Conservation (phyloP, 53 echinoderm and acorn worm genomes). For the Actinopyga echinites region DNA sequence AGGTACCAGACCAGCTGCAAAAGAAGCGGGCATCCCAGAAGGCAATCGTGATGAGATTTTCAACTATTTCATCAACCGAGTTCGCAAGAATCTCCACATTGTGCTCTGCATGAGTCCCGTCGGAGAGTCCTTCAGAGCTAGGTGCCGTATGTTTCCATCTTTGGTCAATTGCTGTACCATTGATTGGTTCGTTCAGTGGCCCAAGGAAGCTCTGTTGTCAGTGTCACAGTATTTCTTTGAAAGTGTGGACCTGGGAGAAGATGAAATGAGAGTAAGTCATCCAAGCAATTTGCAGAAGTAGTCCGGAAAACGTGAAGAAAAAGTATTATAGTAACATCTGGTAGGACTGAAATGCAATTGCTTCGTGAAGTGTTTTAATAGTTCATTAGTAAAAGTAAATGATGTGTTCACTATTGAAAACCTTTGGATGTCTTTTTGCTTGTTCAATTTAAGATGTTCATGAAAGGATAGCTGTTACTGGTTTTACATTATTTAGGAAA, state of each 20-base stretch:
- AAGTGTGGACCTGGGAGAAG: constrained; percentile 84
- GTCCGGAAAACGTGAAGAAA: background rate
- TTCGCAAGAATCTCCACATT: constrained; percentile 96
- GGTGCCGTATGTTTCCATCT: constrained; percentile 97
- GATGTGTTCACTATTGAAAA: too few species aligned
- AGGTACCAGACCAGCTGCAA: constrained; percentile 77
- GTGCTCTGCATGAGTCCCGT: constrained; percentile 99
- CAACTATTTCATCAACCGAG: constrained; percentile 98
- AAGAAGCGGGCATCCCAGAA: constrained; percentile 92
- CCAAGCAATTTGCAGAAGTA: too few species aligned
- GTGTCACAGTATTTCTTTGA: constrained; percentile 92
- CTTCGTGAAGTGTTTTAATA: too few species aligned
- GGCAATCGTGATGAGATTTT: constrained; percentile 99
- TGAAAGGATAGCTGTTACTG: too few species aligned
- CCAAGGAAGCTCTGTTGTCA: constrained; percentile 92
- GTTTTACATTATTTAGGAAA: too few species aligned
- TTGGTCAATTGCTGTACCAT: constrained; percentile 99
- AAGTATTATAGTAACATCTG: background rate
- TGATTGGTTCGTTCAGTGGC: constrained; percentile 99
- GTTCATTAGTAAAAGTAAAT: too few species aligned
- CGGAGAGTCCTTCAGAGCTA: constrained; percentile 87
- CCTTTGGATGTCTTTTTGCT: too few species aligned
- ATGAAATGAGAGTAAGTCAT: constrained; percentile 82
- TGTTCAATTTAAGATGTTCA: too few species aligned
- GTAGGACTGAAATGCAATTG: too few species aligned